Base-by-base conservation (phyloP, 37 sponge, comb jelly and placozoan species). In the Mnemiopsis leidyi region DNA sequence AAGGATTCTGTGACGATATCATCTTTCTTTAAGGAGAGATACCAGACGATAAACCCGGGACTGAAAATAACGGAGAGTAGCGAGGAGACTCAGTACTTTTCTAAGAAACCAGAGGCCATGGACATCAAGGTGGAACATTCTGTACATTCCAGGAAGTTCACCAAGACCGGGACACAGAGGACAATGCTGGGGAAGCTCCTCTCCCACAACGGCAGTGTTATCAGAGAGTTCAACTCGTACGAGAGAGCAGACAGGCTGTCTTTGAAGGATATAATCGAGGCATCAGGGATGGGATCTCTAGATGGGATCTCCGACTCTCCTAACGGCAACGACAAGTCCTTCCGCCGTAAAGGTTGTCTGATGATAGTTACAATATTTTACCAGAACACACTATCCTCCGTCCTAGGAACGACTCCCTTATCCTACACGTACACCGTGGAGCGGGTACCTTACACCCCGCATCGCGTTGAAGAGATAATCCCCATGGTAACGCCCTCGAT, bases 221-320 rank as follows among this genome's bases (percentile, higher is more conserved):
- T 97, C 9, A 94, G 79, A 33, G 28, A 94, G 34, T 23, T 96
- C 37, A 92, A 90, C 23, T 67, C 88, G 0, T 67, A 36, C 31
- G 96, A 95, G 28, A 94, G 95, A 76, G 93, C 97, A 28, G 96
- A 97, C 69, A 95, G 94, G 95, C 34, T 96, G 38, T 82, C 94
- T 68, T n/a, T 97, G 0, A 39, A 94, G 48, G 95, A 95, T 92
- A 71, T 97, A 39, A 92, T 97, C 23, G 32, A 68, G 33, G 97
- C 97, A 28, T 93, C 95, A 34, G 97, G 97, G 18, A 71, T 97
- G 39, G 90, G 83, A 26, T 76, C 85, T 69, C 93, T 97, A 18
- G 97, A 97, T 48, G 82, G 93, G 69, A 24, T 32, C 25, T 94
- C 96, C 29, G 97, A 97, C 75, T 37, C 95, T 0, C 75, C 95